Base-by-base conservation (phyloP, 2,888 invertebrate species). In the Hydropsyche betteni region DNA sequence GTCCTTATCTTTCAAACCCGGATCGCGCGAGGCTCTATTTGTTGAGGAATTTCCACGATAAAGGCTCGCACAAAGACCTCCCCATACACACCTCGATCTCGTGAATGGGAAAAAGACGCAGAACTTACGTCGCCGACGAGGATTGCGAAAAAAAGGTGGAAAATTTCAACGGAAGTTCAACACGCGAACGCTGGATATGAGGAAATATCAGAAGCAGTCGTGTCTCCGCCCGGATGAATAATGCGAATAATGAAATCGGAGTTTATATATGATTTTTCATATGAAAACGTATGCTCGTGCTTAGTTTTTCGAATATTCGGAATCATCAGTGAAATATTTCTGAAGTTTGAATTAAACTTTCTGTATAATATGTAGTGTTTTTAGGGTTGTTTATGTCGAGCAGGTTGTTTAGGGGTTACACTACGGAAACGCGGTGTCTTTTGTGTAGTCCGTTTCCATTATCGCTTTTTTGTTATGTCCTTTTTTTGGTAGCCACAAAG, bases 401-500 rank as follows among this genome's bases (percentile, higher is more conserved):
- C 10, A 8, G 44, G 44, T 4, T 44, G 44, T 44, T 44, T 44
- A 6, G 44, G 44, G 44, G 6, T 44, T 44, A 10, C 44, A 4
- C 44, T 4, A 44, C 44, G 44, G 44, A 44, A 44, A 10, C 44
- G 0, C 44, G 44, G 10, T 44, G 44, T 44, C 58, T 24, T 24
- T 58, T 58, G 58, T 58, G 58, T 24, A 8, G 8, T 58, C 24
- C 58, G 58, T 8, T 58, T 14, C 24, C 16, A 24, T 58, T 16
- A 24, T 58, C 24, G 8, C 16, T 55, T 55, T n/a, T 16, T 55
- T 55, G 6, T 64, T 1, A 36, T 36, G 12, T 64, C 24, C 36
- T 64, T 64, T 61, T n/a, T 64, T 64, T 64, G 34, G 36, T 36
- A 55, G 55, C 55, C 58, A 24, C 58, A 58, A 58, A 58, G 58